These are phyloP conservation scores for Dexiosoma caninum DNA, from an alignment of 2,888 invertebrate genomes.

Conservation along the genomic window DNA sequence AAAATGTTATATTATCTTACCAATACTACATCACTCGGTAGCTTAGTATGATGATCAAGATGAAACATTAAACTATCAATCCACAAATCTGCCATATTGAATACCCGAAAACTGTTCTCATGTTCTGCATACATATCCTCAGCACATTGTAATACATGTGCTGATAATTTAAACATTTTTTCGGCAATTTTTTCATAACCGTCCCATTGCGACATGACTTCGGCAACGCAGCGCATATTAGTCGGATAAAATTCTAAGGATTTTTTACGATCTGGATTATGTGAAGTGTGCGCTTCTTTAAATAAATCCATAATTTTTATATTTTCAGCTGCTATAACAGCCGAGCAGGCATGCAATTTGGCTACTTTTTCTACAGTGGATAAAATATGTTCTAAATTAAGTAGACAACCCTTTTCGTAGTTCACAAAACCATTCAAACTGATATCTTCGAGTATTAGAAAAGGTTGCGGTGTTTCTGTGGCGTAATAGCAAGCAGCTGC, in stretches of 20 bases:
- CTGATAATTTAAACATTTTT: conserved; percentile 75
- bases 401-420: conserved; percentile 79
- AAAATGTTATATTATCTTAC: conserved; percentile 65
- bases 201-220: conserved; percentile 74
- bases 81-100: conserved; percentile 76
- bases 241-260: conserved; percentile 75
- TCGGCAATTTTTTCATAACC: conserved; percentile 75
- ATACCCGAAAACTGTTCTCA: conserved; percentile 71
- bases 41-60: conserved; percentile 72
- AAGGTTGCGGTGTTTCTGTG: conserved; percentile 75
- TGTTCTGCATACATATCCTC: conserved; percentile 72
- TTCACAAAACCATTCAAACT: conserved; percentile 79
- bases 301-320: conserved; percentile 74
- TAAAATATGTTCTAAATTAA: conserved; percentile 80
- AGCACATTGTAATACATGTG: conserved; percentile 73
- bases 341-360: conserved; percentile 80
- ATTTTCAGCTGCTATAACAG: conserved; percentile 70
- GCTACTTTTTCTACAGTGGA: conserved; percentile 80
- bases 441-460: conserved; percentile 80
- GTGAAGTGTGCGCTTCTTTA: conserved; percentile 74
- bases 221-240: conserved; percentile 74
- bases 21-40: conserved; percentile 74
- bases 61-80: conserved; percentile 76
- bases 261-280: conserved; percentile 75
- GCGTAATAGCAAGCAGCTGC: conserved; percentile 76